Conservation (phyloP, 2,113 vertebrate species). For the Salvator merianae region DNA sequence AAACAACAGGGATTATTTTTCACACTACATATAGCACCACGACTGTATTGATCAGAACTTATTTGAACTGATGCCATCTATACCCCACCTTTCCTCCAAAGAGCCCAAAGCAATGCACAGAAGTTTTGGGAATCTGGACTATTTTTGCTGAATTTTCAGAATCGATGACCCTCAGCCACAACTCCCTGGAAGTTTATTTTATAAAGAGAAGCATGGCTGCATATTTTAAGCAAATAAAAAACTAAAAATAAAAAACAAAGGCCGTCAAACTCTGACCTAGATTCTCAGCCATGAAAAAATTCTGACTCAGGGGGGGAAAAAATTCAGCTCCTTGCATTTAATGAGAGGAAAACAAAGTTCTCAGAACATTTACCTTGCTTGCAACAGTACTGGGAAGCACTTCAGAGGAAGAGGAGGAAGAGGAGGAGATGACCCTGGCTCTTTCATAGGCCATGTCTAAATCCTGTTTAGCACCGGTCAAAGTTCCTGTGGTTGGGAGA, state of each 20-base stretch:
- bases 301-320: too few species aligned
- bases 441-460: constrained; percentile 74
- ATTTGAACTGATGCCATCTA: too few species aligned
- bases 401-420: constrained; percentile 68
- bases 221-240: neutral
- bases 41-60: too few species aligned
- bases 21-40: accelerated
- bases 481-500: constrained; percentile 32
- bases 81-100: too few species aligned
- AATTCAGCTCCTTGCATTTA: neutral
- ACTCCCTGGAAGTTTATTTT: neutral
- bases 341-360: neutral
- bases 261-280: too few species aligned
- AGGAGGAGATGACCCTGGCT: constrained; percentile 45
- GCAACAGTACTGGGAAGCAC: constrained; percentile 45
- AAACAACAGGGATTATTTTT: neutral
- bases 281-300: neutral
- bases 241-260: neutral
- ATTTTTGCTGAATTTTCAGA: neutral
- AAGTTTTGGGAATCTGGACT: neutral
- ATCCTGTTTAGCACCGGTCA: constrained; percentile 53
- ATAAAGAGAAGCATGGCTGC: neutral
- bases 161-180: too few species aligned
- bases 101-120: too few species aligned
- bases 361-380: constrained; percentile 77